Conservation (phyloP, 2,888 invertebrate genomes). For the Trichopoda pennipes region DNA sequence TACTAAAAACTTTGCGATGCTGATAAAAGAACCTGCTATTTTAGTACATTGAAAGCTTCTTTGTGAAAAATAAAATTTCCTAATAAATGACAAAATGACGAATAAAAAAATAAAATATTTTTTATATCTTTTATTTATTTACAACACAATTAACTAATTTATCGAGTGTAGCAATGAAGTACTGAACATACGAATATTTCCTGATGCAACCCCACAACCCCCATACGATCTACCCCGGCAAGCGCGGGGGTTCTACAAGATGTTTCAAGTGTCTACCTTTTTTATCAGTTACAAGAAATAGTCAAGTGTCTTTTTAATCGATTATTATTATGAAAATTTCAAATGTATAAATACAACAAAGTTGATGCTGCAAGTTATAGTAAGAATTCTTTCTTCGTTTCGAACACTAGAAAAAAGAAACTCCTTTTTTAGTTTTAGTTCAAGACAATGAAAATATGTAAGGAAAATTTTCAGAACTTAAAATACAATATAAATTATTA, state of each 20-base stretch:
- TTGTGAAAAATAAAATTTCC: too few relatives aligned
- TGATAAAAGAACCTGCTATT: too few relatives aligned
- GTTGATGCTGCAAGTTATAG: slow-evolving; percentile 29
- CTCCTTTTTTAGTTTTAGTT: slow-evolving; percentile 45
- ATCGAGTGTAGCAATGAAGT: too few relatives aligned
- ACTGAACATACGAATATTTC: too few relatives aligned
- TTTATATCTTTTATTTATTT: too few relatives aligned
- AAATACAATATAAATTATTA: not conserved
- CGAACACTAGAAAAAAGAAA: not conserved
- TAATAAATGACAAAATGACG: not conserved
- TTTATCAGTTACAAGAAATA: slow-evolving; percentile 43
- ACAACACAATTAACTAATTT: too few relatives aligned
- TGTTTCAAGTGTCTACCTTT: not conserved
- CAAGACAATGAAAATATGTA: slow-evolving; percentile 64
- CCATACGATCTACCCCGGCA: not conserved
- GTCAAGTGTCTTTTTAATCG: slow-evolving; percentile 36
- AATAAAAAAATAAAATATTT: not conserved
- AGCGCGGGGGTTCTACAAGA: not conserved
- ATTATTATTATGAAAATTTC: slow-evolving; percentile 4
- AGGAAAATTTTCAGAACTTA: slow-evolving; percentile 1
- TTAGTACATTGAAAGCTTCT: too few relatives aligned
- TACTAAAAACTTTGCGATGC: too few relatives aligned
- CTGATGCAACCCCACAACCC: too few relatives aligned
- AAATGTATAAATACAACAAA: slow-evolving; percentile 37
- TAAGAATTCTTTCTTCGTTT: slow-evolving; percentile 6